Conservation (phyloP, 2,888 invertebrate genomes). For the Cepaea hortensis region DNA sequence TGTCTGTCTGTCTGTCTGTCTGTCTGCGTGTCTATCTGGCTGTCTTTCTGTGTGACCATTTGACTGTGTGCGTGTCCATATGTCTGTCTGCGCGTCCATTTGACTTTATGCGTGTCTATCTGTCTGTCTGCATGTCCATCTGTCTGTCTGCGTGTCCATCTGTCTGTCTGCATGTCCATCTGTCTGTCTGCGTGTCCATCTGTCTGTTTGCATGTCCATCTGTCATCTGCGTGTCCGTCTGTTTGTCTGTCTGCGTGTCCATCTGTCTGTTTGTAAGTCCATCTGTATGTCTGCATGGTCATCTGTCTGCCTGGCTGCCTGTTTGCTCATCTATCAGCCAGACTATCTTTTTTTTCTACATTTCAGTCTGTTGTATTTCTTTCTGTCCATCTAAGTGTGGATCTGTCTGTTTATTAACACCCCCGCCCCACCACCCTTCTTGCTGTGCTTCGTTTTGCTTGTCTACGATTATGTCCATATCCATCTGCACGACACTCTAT, state of each 20-base stretch:
- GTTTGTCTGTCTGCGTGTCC: not conserved
- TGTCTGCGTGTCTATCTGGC: not conserved
- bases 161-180: too few relatives aligned
- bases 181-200: too few relatives aligned
- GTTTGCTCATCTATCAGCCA: not conserved
- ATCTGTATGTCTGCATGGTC: not conserved
- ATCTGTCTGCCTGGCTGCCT: not conserved
- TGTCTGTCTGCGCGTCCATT: too few relatives aligned
- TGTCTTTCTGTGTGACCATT: too few relatives aligned
- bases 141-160: too few relatives aligned
- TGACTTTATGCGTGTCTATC: too few relatives aligned
- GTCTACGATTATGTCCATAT: not conserved
- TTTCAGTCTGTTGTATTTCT: not conserved
- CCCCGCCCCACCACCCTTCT: not conserved
- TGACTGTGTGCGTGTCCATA: too few relatives aligned
- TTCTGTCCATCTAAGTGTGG: not conserved
- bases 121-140: too few relatives aligned
- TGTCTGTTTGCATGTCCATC: too few relatives aligned
- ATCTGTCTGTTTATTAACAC: not conserved
- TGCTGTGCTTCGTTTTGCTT: not conserved
- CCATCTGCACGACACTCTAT: not conserved
- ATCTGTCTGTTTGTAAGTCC: too few relatives aligned
- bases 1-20: not conserved
- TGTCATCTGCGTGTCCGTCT: not conserved
- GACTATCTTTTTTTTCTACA: not conserved